phyloP scores from a whole-genome alignment of 2,113 vertebrate genomes.

The Dromiciops gliroides region DNA sequence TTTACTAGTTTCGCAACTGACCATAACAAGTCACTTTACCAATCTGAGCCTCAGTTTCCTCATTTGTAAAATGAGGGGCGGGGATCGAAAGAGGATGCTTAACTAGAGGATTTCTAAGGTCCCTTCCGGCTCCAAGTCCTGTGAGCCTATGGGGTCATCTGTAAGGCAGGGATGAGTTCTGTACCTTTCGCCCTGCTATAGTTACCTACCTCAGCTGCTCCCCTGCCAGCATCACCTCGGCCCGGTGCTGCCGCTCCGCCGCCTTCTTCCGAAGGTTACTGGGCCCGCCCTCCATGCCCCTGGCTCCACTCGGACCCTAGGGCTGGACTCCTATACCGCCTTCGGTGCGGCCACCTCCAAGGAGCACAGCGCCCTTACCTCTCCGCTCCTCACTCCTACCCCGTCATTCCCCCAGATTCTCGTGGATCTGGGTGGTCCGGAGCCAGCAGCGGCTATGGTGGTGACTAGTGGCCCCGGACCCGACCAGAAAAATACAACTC shows the following conservation, averaged over 20 bases:
- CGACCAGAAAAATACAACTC: neutral
- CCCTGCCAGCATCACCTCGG: conserved; percentile 91
- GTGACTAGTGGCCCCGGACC: neutral
- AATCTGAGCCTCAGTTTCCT: neutral
- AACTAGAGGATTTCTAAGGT: neutral
- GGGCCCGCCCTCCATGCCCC: conserved; percentile 83
- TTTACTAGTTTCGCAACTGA: neutral
- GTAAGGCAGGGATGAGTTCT: neutral
- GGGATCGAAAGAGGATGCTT: neutral
- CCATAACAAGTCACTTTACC: neutral
- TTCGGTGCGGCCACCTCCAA: neutral
- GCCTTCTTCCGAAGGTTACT: conserved; percentile 83
- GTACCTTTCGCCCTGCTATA: neutral
- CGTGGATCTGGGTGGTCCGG: neutral
- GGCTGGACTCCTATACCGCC: neutral
- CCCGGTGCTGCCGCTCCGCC: conserved; percentile 84
- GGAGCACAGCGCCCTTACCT: neutral
- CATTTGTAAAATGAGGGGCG: neutral
- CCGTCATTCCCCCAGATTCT: neutral
- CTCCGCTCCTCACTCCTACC: neutral
- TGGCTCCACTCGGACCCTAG: conserved; percentile 33
- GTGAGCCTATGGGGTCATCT: neutral
- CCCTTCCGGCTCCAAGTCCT: neutral
- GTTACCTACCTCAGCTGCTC: conserved; percentile 90
- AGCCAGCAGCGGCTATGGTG: neutral